Percentiles rank a stretch among this genome's conserved stretches.
Evolutionary conservation across 2,113 vertebrate species (phyloP).

Genomic region (Carassius carassius): DNA sequence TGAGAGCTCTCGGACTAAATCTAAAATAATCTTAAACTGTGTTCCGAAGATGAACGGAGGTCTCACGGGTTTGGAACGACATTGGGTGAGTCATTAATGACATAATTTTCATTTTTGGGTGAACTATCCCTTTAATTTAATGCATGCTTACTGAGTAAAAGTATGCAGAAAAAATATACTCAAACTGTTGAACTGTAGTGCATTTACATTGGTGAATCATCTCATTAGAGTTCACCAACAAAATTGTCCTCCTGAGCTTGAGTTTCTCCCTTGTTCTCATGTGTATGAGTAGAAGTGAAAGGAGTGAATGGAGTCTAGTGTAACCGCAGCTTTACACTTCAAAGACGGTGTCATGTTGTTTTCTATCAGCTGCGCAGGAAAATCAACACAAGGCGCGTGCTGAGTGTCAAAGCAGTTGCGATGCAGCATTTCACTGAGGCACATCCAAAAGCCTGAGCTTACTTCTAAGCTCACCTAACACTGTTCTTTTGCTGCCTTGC

Average conservation of each 20-base stretch:
- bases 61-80: too few species aligned
- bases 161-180: neutral
- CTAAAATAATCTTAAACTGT: too few species aligned
- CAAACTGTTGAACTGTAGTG: neutral
- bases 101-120: too few species aligned
- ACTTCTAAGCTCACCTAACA: neutral
- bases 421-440: neutral
- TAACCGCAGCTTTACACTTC: neutral
- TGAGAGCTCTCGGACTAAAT: too few species aligned
- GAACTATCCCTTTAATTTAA: too few species aligned
- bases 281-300: neutral
- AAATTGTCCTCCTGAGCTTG: neutral
- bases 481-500: slow-evolving; percentile 22
- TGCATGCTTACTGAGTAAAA: neutral
- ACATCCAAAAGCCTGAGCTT: slow-evolving; percentile 1
- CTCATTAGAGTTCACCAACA: neutral
- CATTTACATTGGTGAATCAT: neutral
- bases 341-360: neutral
- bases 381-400: slow-evolving; percentile 1
- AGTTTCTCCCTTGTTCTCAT: neutral
- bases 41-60: too few species aligned
- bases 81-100: too few species aligned
- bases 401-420: slow-evolving; percentile 2
- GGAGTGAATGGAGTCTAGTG: neutral
- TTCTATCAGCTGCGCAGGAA: neutral